phyloP scores from a whole-genome alignment of 1,140 invertebrate species.

The Augochlora pura region DNA sequence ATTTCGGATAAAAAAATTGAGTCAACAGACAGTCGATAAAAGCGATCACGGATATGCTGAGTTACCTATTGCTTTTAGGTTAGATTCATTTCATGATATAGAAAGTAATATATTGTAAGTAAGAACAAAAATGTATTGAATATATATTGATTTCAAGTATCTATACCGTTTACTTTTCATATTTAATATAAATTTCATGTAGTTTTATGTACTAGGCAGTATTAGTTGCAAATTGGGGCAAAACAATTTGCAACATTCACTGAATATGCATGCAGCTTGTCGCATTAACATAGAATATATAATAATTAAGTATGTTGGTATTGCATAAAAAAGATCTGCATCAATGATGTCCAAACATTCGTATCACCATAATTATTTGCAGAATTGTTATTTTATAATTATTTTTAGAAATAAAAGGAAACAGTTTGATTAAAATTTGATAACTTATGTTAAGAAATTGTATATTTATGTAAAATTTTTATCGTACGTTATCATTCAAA shows the following conservation, averaged over 20 bases:
- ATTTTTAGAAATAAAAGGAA: not conserved
- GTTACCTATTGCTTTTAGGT: constrained; percentile 23
- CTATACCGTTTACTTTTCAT: not conserved
- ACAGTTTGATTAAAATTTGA: not conserved
- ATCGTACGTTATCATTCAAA: not conserved
- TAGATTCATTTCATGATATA: not conserved
- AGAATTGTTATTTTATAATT: not conserved
- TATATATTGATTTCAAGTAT: not conserved
- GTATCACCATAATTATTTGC: constrained; percentile 46
- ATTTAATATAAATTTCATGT: not conserved
- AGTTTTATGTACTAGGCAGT: not conserved
- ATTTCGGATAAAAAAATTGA: not conserved
- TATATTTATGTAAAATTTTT: not conserved
- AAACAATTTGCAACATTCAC: not conserved
- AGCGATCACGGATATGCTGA: not conserved
- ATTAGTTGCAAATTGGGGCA: too few relatives aligned
- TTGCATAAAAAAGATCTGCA: not conserved
- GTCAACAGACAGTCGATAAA: constrained; percentile 26
- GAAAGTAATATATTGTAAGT: not conserved
- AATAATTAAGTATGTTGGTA: not conserved
- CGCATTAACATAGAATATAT: not conserved
- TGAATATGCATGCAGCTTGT: not conserved
- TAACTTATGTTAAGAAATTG: not conserved
- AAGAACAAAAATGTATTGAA: not conserved
- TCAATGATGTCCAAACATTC: constrained; percentile 45